Evolutionary conservation across 2,797 vertebrate genomes (phyloP), one percentile per base, ranked within the genome.

Genomic region (Smutsia temminckii): DNA sequence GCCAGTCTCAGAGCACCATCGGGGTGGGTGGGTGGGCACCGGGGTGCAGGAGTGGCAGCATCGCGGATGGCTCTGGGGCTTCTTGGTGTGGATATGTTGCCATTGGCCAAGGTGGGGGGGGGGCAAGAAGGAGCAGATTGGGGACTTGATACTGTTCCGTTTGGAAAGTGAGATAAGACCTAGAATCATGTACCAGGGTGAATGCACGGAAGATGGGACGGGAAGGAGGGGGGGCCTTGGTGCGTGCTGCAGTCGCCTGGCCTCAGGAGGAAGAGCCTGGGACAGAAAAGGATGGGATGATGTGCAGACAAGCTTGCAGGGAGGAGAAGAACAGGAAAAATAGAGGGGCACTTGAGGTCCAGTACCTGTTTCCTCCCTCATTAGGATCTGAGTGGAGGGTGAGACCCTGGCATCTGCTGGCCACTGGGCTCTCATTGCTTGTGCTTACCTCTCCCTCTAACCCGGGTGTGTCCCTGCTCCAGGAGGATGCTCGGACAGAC

Each of bases 401-500:
- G 42, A 8, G 37, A 29, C 29, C 6, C 29, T 2, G 59, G 18
- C 32, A 17, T 27, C 17, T 53, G 14, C 71, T 27, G 14, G 37
- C 25, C 20, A 6, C 63, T 3, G 34, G 34, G 29, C 71, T 57
- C 0, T 20, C 34, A 37, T 79, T 32, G n/a, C 61, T 74, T 20
- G 8, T 3, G 0, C 46, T 8, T 7, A 5, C 49, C 64, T n/a
- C 42, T 55, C 40, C 23, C 23, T 1, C 11, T 14, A 18, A 93
- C 78, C 42, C 3, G 37, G 10, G 21, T 14, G 3, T 59, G 29
- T 93, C 49, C 49, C 71, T n/a, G 23, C 1, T 83, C 3, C 94
- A 99, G 99, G 99, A 99, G 46, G 99, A 99, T 0, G 99, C 99
- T 2, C 99, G 99, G n/a, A 99, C 99, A 0, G 99, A 99, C 6